phyloP scores from a whole-genome alignment of 35 echinoderm and acorn worm genomes.

The Patiria miniata region DNA sequence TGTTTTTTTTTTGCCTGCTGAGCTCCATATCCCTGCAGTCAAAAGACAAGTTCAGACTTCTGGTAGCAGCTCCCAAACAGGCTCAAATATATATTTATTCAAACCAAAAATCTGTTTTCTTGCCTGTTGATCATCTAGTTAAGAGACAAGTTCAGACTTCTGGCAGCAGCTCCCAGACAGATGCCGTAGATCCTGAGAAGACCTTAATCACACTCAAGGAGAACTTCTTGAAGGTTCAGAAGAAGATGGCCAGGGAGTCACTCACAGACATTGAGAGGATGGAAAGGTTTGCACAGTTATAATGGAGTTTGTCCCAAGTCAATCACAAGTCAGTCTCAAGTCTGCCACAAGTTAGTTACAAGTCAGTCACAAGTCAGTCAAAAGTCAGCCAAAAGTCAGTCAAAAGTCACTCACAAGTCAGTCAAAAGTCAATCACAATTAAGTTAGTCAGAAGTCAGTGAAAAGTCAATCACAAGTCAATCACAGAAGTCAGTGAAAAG shows the following conservation, averaged over 20 bases:
- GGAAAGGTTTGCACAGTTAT: conserved; percentile 63
- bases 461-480: too few relatives aligned
- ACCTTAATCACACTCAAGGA: conserved; percentile 59
- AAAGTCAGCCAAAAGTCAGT: too few relatives aligned
- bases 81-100: too few relatives aligned
- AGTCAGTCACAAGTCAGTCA: too few relatives aligned
- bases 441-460: too few relatives aligned
- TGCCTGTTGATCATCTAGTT: conserved; percentile 22
- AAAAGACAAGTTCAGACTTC: conserved; percentile 36
- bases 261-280: conserved; percentile 78
- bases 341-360: too few relatives aligned
- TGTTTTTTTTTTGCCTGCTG: not conserved
- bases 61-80: conserved; percentile 6
- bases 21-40: conserved; percentile 24
- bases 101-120: too few relatives aligned
- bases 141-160: conserved; percentile 37
- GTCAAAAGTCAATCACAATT: too few relatives aligned
- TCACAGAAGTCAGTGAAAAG: too few relatives aligned
- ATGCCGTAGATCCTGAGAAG: conserved; percentile 38
- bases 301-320: too few relatives aligned
- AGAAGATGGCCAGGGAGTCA: conserved; percentile 74
- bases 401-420: too few relatives aligned
- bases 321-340: too few relatives aligned
- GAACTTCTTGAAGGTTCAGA: conserved; percentile 68
- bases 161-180: conserved; percentile 7